These are phyloP conservation scores for Drosophila saltans DNA, from an alignment of 1,140 invertebrate genomes.

Conservation along the genomic window DNA sequence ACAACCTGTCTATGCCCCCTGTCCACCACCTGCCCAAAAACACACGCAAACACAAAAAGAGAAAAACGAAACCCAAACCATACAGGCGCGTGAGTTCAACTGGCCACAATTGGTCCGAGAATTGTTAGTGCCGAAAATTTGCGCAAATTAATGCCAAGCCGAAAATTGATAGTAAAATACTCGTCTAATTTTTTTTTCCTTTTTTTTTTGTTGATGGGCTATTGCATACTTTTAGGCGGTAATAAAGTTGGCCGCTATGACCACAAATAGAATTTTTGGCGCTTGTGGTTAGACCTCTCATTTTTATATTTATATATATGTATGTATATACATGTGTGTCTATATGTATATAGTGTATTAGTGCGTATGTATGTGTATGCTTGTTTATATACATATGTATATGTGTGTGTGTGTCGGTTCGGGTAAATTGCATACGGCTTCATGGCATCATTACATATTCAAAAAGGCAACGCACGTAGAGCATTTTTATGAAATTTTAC, in stretches of 20 bases:
- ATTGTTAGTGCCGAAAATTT: constrained; percentile 65
- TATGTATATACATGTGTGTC: constrained; percentile 21
- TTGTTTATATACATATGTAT: constrained; percentile 18
- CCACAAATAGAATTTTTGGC: constrained; percentile 75
- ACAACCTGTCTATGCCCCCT: background rate
- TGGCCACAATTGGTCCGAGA: constrained; percentile 64
- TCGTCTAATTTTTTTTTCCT: constrained; percentile 37
- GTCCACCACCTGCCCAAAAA: constrained; percentile 7
- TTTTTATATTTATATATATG: constrained; percentile 18
- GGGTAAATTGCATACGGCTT: constrained; percentile 67
- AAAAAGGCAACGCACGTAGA: constrained; percentile 75
- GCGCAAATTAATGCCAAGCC: constrained; percentile 64
- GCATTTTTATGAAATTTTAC: constrained; percentile 76
- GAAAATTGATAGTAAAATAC: constrained; percentile 75
- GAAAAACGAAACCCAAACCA: constrained; percentile 29
- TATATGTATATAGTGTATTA: constrained; percentile 46
- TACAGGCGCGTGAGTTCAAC: constrained; percentile 37
- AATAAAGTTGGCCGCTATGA: constrained; percentile 69
- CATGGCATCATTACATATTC: constrained; percentile 73
- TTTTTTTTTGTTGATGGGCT: constrained; percentile 9
- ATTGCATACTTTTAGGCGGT: constrained; percentile 61
- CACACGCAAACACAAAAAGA: background rate
- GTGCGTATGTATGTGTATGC: constrained; percentile 21
- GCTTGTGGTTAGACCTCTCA: constrained; percentile 56
- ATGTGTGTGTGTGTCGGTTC: constrained; percentile 47